A percentile compares a stretch with the other conserved stretches of the same genome.
phyloP scores from a whole-genome alignment of 2,113 vertebrate genomes.

The Parotia lawesii region DNA sequence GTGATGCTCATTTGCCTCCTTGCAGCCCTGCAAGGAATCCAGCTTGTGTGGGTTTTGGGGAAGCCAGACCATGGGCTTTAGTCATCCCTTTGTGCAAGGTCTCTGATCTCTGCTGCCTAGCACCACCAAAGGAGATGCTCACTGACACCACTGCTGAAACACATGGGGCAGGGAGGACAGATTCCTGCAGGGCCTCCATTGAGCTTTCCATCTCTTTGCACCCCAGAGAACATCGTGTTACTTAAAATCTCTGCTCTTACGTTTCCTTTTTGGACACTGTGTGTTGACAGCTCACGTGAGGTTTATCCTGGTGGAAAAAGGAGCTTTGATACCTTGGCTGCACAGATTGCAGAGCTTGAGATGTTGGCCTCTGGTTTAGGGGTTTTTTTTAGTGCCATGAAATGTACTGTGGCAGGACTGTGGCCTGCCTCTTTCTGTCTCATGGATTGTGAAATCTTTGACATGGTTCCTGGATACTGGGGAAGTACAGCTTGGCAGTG shows the following conservation, averaged over 20 bases:
- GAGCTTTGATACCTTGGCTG: neutral
- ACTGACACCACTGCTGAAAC: neutral
- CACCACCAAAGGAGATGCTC: neutral
- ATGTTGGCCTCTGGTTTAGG: neutral
- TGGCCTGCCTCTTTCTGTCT: neutral
- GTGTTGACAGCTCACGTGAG: rapidly evolving
- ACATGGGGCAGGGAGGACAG: neutral
- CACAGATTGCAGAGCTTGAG: neutral
- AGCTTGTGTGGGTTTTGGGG: neutral
- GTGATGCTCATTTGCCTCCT: neutral
- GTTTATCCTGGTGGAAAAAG: neutral
- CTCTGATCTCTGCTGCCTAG: neutral
- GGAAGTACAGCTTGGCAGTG: neutral
- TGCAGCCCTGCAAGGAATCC: neutral
- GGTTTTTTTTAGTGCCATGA: neutral
- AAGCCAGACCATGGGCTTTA: neutral
- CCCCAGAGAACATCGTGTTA: neutral
- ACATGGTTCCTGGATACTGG: neutral
- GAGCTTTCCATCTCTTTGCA: neutral
- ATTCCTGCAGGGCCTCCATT: neutral
- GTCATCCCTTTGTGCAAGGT: neutral
- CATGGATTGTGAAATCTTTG: neutral
- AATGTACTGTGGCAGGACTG: neutral
- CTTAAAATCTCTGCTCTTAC: neutral
- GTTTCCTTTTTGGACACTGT: neutral